Conservation (phyloP, 64 coral and sea anemone genomes). For the Montipora foliosa region DNA sequence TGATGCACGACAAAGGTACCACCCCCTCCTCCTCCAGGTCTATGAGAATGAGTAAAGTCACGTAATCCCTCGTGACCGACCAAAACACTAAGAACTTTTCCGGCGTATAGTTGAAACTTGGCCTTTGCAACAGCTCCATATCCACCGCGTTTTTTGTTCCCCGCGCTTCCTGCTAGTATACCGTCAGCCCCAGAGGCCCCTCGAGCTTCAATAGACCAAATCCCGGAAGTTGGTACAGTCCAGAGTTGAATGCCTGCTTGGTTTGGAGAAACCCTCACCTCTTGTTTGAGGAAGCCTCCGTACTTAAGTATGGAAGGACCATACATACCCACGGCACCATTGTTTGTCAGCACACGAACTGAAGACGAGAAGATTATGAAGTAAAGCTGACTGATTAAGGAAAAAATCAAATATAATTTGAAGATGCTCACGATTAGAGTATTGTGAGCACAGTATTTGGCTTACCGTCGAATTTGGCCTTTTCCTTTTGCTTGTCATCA, state of each 20-base stretch:
- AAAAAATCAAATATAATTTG: not conserved
- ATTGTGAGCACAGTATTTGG: too few relatives aligned
- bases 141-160: slow-evolving; percentile 73
- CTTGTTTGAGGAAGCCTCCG: slow-evolving; percentile 63
- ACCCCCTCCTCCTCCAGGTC: slow-evolving; percentile 95
- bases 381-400: not conserved
- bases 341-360: slow-evolving; percentile 87
- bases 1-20: slow-evolving; percentile 91
- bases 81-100: slow-evolving; percentile 83
- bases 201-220: slow-evolving; percentile 91
- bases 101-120: slow-evolving; percentile 78
- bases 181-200: slow-evolving; percentile 94
- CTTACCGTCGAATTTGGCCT: slow-evolving; percentile 2
- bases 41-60: slow-evolving; percentile 69
- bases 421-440: too few relatives aligned
- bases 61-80: slow-evolving; percentile 87
- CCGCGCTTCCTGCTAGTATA: slow-evolving; percentile 65
- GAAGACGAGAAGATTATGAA: slow-evolving; percentile 2
- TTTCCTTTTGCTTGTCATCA: slow-evolving; percentile 38
- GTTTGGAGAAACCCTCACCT: slow-evolving; percentile 66
- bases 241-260: slow-evolving; percentile 88
- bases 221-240: slow-evolving; percentile 85
- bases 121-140: slow-evolving; percentile 82
- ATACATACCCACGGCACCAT: slow-evolving; percentile 63
- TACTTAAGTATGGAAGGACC: slow-evolving; percentile 83